Evolutionary conservation across 1,140 invertebrate species (phyloP).

Genomic region (Bombus balteatus): DNA sequence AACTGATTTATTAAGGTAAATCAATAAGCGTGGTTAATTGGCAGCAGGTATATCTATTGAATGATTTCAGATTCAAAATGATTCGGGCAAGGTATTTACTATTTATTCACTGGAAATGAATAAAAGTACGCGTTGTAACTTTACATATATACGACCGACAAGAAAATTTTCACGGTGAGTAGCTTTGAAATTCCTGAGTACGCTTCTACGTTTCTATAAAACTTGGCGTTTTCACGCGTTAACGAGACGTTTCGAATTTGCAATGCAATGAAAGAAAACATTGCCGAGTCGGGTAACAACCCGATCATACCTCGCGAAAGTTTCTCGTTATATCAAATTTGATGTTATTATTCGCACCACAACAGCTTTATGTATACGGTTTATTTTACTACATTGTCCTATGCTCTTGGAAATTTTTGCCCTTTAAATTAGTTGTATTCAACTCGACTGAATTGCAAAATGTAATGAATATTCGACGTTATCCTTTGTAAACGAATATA

Average conservation of each 20-base stretch:
- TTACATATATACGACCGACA: not conserved
- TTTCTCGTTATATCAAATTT: too few relatives aligned
- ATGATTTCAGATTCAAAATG: not conserved
- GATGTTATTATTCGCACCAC: too few relatives aligned
- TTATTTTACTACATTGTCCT: not conserved
- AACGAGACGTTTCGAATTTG: slow-evolving; percentile 60
- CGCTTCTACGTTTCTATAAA: slow-evolving; percentile 50
- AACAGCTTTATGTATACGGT: too few relatives aligned
- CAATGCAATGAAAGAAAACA: slow-evolving; percentile 22
- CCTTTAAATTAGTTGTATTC: not conserved
- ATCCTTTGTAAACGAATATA: not conserved
- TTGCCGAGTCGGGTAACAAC: too few relatives aligned
- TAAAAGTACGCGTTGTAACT: not conserved
- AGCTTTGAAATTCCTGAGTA: slow-evolving; percentile 36
- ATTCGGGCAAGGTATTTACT: too few relatives aligned
- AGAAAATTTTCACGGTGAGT: slow-evolving; percentile 24
- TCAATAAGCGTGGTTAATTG: not conserved
- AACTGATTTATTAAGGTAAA: not conserved
- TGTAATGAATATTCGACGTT: not conserved
- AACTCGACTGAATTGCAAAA: not conserved
- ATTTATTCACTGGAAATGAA: not conserved
- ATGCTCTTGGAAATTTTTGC: not conserved
- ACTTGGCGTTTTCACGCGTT: slow-evolving; percentile 23
- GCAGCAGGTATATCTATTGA: not conserved
- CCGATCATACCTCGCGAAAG: too few relatives aligned